Evolutionary conservation across 2,888 invertebrate species (phyloP), one percentile per base, ranked within the genome.

Genomic region (Dryococelus australis): DNA sequence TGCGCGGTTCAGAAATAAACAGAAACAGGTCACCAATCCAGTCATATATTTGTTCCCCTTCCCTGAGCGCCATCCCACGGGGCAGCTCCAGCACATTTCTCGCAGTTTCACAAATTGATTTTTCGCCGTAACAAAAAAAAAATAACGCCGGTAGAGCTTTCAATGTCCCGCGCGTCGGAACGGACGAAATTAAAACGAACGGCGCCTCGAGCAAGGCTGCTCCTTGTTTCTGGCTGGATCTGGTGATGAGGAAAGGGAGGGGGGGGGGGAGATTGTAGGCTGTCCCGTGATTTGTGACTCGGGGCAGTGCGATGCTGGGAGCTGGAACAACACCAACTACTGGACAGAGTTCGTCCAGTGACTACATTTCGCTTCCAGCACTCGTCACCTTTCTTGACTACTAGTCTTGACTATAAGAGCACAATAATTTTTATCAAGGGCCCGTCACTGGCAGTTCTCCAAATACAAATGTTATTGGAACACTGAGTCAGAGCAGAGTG

Each of bases 41-140:
- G 65, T n/a, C 65, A n/a, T 65, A 65, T 65, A 65, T 65, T 65
- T n/a, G 47, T 47, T n/a, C 24, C 65, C 65, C 65, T 65, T 20
- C 65, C 65, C n/a, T 24, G 65, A n/a, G n/a, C 65, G n/a, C 65
- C 1, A 65, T 65, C 65, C 65, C 65, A 16, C 65, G 65, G 16
- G 65, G 24, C 65, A 65, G 24, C 65, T 20, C 65, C 8, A 65
- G 65, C 65, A 65, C 65, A 16, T 65, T 65, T 65, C 65, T 65
- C 65, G 65, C 65, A 65, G 65, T 65, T 65, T 24, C 65, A n/a
- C 65, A 65, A 65, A 65, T 65, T 65, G 65, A 65, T 65, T 65
- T 65, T 65, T n/a, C 24, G 24, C n/a, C 65, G 35, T 35, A 35
- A 35, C 65, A 65, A 16, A 65, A 65, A 65, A 65, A 65, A 65